Evolutionary conservation across 2,888 invertebrate genomes (phyloP), one percentile per base, ranked within the genome.

Genomic region (Cryptophagus acutangulus): DNA sequence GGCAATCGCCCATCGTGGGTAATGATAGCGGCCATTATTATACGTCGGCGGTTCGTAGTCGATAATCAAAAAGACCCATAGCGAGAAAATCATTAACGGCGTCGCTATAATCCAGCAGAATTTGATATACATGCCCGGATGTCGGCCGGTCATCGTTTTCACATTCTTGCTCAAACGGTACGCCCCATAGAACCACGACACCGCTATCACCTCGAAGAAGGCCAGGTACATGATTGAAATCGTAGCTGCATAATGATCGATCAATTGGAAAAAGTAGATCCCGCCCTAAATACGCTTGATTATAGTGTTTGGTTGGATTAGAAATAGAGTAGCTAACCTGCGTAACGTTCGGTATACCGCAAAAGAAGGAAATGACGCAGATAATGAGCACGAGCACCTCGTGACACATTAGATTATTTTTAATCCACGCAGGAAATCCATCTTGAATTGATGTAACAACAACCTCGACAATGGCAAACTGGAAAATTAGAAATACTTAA

Each of bases 381-480:
- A 93, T 84, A 38, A 86, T 74, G 25, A 92, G 71, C 18, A 92
- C 92, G 42, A 93, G 70, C 41, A 92, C 73, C 69, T 93, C 93
- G 62, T 92, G 91, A 61, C 87, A 87, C 52, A 87, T 82, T 38
- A 92, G 74, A 60, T 81, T 79, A 53, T 77, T 84, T 59, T 85
- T 84, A 43, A 93, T 88, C 82, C 87, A 86, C 48, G 82, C 81
- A 0, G 89, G 88, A 66, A 92, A 93, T 16, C 91, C 91, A 63
- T 94, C 94, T 72, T 92, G 90, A 56, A 94, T 84, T 3, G 92
- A 89, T 2, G 93, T 92, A 2, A 93, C 88, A 2, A 94, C 89
- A 3, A 93, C 93, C 73, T 94, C 93, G 33, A 93, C 91, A 48
- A 91, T 88, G 18, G 93, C 92, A 71, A 94, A 93, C 88, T 91